phyloP scores from a whole-genome alignment of 2,888 invertebrate species.

The Melolontha melolontha region DNA sequence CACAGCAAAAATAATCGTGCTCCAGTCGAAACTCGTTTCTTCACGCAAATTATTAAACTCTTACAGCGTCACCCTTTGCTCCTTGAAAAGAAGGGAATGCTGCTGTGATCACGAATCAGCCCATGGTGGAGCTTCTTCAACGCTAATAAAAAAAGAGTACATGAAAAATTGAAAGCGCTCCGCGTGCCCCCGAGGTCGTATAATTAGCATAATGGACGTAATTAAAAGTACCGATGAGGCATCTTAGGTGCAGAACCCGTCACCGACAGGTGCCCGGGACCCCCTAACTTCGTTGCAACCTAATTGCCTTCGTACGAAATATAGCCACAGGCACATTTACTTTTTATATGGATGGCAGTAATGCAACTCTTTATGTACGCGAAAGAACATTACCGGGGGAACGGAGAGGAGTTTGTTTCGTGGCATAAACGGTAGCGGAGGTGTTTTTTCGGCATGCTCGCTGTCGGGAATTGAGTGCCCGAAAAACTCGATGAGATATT shows the following conservation, averaged over 20 bases:
- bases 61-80: conserved; percentile 6
- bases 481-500: conserved; percentile 8
- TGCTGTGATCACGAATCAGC: conserved; percentile 16
- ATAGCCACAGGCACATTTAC: conserved; percentile 47
- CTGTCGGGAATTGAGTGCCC: conserved; percentile 6
- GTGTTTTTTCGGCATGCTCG: conserved; percentile 22
- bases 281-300: conserved; percentile 44
- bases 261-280: conserved; percentile 52
- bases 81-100: background rate
- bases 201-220: conserved; percentile 56
- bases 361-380: conserved; percentile 67
- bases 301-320: conserved; percentile 52
- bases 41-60: conserved; percentile 15
- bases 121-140: conserved; percentile 21
- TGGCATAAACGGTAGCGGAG: conserved; percentile 6
- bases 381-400: conserved; percentile 56
- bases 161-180: conserved; percentile 51
- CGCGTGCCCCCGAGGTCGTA: conserved; percentile 48
- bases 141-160: conserved; percentile 45
- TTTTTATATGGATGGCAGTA: conserved; percentile 56
- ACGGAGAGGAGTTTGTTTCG: conserved; percentile 30
- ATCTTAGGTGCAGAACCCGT: conserved; percentile 52
- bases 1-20: background rate
- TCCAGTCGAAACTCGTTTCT: conserved; percentile 3
- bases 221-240: conserved; percentile 55